Base-by-base conservation (phyloP, 2,113 vertebrate species). In the Paralichthys olivaceus region DNA sequence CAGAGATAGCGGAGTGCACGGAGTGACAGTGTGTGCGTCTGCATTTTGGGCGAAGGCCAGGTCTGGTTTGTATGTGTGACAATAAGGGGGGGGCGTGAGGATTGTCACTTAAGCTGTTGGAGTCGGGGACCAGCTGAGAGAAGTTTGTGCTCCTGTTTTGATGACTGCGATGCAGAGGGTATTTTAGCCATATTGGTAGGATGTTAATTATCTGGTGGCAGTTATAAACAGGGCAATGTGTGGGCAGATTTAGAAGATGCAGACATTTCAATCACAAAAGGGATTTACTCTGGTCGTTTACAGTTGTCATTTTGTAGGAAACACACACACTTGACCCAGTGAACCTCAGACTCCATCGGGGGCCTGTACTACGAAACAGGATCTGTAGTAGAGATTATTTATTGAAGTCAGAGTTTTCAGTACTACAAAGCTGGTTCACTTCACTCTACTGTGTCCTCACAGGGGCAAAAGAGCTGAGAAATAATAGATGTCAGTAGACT, bases 1-100 rank as follows among this genome's bases (percentile, higher is more conserved):
- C 93, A 45, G 96, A 97, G 91, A 95, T 99, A 54, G 93, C 96
- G 0, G 97, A 97, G 80, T 93, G 92, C 77, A 85, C 88, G 0
- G 95, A 97, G 80, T 98, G 93, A 96, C 72, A 2, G 20, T 4
- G 4, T 34, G 4, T 29, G 53, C 67, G 22, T 66, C 40, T 60
- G 34, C 32, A 8, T 34, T 8, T 9, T 8, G 32, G 37, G 3
- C 47, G 26, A 49, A 49, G 14, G 40, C 40, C 40, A 43, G 40
- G 40, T 43, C 40, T 12, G 40, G 40, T 43, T 47, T 7, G 62
- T 56, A 3, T 32, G 26, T 73, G 37, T 62, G 17, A 75, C 13
- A 13, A 32, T n/a, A 43, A 55, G 29, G 51, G 14, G 6, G 13
- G 1, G 34, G 1, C 58, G 4, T 69, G 61, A 56, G 1, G 12